A percentile compares a stretch with the other conserved stretches of the same genome.
Evolutionary conservation across 2,797 vertebrate species (phyloP).

Genomic region (Pangasius larnaudii): DNA sequence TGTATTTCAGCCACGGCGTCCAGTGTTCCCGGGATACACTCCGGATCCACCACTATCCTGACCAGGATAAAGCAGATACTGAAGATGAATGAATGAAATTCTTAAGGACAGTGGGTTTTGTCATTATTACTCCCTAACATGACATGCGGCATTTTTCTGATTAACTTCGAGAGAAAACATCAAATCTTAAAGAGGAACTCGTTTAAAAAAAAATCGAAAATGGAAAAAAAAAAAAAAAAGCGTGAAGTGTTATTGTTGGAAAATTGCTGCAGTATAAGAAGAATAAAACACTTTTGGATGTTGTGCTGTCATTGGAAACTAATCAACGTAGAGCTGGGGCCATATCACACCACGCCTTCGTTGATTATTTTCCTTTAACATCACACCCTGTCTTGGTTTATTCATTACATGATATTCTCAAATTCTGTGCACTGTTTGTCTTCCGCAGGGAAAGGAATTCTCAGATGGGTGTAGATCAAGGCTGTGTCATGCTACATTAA

Average conservation of each 20-base stretch:
- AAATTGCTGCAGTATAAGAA: background rate
- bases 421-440: background rate
- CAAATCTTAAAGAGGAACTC: no score
- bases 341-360: background rate
- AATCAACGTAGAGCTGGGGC: background rate
- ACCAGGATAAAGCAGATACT: background rate
- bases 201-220: no score
- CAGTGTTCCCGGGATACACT: background rate
- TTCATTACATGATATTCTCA: background rate
- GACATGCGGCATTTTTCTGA: no score
- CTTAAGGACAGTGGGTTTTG: background rate
- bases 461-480: conserved; percentile 6
- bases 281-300: background rate
- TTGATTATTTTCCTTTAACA: background rate
- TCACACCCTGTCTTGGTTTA: conserved; percentile 1
- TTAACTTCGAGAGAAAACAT: background rate
- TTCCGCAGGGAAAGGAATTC: background rate
- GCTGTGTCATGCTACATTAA: background rate
- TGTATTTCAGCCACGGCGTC: background rate
- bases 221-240: no score
- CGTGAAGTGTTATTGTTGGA: background rate
- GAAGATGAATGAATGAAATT: background rate
- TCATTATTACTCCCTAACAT: background rate
- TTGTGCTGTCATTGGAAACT: background rate
- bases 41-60: background rate